Base-by-base conservation (phyloP, 37 sponge, comb jelly and placozoan species). In the Tethya wilhelma region DNA sequence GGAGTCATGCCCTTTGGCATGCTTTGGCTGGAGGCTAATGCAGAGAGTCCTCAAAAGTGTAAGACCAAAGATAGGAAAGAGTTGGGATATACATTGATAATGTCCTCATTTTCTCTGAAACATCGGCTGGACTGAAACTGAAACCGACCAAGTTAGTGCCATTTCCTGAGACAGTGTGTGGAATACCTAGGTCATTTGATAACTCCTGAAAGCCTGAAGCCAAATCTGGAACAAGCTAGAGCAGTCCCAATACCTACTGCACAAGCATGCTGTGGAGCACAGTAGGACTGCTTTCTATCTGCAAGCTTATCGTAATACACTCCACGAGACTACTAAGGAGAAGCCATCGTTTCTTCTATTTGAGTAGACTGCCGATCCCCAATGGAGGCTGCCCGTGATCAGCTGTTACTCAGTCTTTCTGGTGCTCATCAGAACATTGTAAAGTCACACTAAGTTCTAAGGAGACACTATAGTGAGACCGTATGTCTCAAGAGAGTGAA, bases 1-100 rank as follows among this genome's bases (percentile, higher is more conserved):
- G 37, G 25, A 8, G 7, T 40, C 7, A 88, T 88, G 84, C 84
- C 84, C 5, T 89, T 89, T 73, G 86, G 91, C n/a, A n/a, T n/a
- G n/a, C n/a, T n/a, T n/a, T n/a, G n/a, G n/a, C 23, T 86, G 39
- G 65, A 67, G 84, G 64, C 72, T 82, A 25, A 91, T 87, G 87
- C 62, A 87, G 23, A n/a, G n/a, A n/a, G n/a, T n/a, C n/a, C n/a
- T n/a, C n/a, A n/a, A n/a, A n/a, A n/a, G n/a, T n/a, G n/a, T n/a
- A n/a, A n/a, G n/a, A n/a, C n/a, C n/a, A n/a, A n/a, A n/a, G n/a
- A n/a, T n/a, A n/a, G n/a, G n/a, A n/a, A n/a, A n/a, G 57, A 83
- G 56, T 56, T 46, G n/a, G 82, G 20, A 85, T 86, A 28, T 89
- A 89, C 70, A 26, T 87, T 8, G 78, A 77, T 38, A 84, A 88